Conservation (phyloP, 2,888 invertebrate species). For the Fragum fragum region DNA sequence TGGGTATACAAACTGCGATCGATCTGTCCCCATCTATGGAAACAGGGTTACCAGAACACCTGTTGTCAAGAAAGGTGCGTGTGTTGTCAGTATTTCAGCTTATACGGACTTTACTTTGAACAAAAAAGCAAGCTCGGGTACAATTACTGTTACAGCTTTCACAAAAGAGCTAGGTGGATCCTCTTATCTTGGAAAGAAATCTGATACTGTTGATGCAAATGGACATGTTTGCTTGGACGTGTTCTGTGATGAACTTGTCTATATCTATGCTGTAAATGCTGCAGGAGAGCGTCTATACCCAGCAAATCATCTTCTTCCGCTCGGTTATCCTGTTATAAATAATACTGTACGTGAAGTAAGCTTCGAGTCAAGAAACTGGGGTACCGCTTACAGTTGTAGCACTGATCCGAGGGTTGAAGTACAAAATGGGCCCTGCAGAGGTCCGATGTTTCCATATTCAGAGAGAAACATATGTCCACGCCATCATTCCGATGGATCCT, state of each 20-base stretch:
- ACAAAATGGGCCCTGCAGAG: conserved; percentile 9
- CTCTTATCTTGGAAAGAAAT: conserved; percentile 3
- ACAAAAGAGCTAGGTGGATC: conserved; percentile 2
- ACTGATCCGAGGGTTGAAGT: background rate
- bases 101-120: conserved; percentile 30
- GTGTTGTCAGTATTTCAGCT: conserved; percentile 34
- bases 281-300: conserved; percentile 12
- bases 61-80: conserved; percentile 10
- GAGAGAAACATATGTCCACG: background rate
- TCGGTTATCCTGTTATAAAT: background rate
- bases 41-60: background rate
- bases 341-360: conserved; percentile 4
- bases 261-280: background rate
- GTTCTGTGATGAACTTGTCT: conserved; percentile 17
- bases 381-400: conserved; percentile 6
- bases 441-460: conserved; percentile 25
- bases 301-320: conserved; percentile 22
- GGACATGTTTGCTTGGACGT: conserved; percentile 17
- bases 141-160: background rate
- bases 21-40: conserved; percentile 27
- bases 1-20: background rate
- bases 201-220: background rate
- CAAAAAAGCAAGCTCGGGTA: background rate
- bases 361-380: conserved; percentile 24
- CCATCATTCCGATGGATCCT: background rate